These are phyloP conservation scores for Muscicapa striata DNA, from an alignment of 2,797 vertebrate genomes.

Conservation along the genomic window DNA sequence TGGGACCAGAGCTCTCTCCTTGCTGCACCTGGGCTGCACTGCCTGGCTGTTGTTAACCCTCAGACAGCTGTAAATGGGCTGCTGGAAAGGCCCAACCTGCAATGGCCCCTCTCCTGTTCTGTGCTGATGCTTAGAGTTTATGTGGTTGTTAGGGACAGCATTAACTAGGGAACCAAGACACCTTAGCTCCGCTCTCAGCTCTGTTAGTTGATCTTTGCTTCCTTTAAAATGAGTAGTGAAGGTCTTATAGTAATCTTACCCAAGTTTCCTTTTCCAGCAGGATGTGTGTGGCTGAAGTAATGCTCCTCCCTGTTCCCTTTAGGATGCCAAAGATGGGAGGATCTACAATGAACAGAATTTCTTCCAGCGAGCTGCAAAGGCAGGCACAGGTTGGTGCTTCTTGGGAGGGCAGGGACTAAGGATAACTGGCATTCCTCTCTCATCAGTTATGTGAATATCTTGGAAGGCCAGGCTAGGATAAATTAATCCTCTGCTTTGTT, in stretches of 20 bases:
- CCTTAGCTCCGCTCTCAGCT: neutral
- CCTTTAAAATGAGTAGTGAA: neutral
- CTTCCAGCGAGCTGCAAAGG: slow-evolving; percentile 90
- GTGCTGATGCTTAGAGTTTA: neutral
- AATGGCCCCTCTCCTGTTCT: neutral
- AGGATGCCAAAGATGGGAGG: slow-evolving; percentile 90
- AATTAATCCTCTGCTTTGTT: neutral
- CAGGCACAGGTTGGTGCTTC: slow-evolving; percentile 70
- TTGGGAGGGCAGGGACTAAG: neutral
- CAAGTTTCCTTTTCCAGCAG: neutral
- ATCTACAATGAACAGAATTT: slow-evolving; percentile 96
- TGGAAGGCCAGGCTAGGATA: neutral
- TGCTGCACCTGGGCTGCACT: neutral
- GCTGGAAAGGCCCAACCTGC: neutral
- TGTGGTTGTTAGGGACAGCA: neutral
- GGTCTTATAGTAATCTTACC: neutral
- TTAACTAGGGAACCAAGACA: neutral
- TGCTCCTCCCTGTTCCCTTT: neutral
- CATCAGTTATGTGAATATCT: neutral
- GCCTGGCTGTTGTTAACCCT: neutral
- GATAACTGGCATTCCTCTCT: neutral
- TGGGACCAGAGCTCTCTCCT: neutral
- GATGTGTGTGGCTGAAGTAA: neutral
- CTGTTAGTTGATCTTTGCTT: neutral
- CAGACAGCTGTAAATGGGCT: neutral